phyloP scores from a whole-genome alignment of 2,888 invertebrate species.

The Trachelus troglodyta region DNA sequence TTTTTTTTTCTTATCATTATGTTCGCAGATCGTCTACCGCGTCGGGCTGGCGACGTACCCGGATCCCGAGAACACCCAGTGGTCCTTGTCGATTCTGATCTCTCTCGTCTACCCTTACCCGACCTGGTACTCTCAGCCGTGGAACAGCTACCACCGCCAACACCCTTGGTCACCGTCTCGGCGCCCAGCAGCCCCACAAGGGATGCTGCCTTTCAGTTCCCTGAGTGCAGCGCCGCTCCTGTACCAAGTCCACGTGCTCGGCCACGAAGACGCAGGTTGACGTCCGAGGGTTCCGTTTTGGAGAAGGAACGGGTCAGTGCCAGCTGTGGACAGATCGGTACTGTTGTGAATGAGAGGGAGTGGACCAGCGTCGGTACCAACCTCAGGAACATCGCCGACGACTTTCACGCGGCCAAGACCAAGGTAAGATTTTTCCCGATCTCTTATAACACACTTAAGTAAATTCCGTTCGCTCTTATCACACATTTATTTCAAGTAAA shows the following conservation, averaged over 20 bases:
- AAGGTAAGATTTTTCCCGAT: conserved; percentile 47
- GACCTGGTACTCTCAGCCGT: conserved; percentile 62
- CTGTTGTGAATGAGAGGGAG: conserved; percentile 53
- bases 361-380: conserved; percentile 62
- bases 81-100: conserved; percentile 57
- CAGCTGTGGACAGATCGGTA: conserved; percentile 48
- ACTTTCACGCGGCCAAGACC: conserved; percentile 61
- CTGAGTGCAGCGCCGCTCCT: conserved; percentile 56
- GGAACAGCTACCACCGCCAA: conserved; percentile 56
- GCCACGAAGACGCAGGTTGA: conserved; percentile 60
- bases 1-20: neutral
- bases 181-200: conserved; percentile 63
- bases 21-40: conserved; percentile 57
- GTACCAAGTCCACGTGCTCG: conserved; percentile 62
- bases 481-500: neutral
- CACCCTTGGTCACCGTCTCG: conserved; percentile 63
- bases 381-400: conserved; percentile 63
- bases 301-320: conserved; percentile 45
- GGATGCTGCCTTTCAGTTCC: conserved; percentile 63
- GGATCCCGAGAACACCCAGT: conserved; percentile 54
- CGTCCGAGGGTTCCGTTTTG: conserved; percentile 55
- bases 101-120: conserved; percentile 58
- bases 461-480: neutral
- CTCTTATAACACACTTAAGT: neutral
- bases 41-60: conserved; percentile 48